These are phyloP conservation scores for Drosophila bocki DNA, from an alignment of 1,140 invertebrate species.

Conservation along the genomic window DNA sequence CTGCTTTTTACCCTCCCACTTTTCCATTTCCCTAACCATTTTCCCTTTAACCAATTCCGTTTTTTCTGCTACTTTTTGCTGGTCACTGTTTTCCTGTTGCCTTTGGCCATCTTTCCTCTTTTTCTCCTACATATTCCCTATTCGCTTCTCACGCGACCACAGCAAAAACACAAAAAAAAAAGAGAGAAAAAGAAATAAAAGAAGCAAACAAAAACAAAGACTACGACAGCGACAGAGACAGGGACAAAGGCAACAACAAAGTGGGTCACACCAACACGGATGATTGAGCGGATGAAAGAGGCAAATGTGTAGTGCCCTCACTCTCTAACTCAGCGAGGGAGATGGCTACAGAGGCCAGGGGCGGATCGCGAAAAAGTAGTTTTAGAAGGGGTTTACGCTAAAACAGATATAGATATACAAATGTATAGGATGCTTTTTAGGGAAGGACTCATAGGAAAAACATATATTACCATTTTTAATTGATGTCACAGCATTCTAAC, in stretches of 20 bases:
- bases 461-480: background rate
- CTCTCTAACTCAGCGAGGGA: background rate
- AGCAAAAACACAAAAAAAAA: constrained; percentile 18
- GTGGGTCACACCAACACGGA: constrained; percentile 69
- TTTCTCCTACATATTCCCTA: constrained; percentile 12
- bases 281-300: constrained; percentile 15
- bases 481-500: background rate
- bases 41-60: background rate
- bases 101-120: constrained; percentile 44
- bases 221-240: constrained; percentile 18
- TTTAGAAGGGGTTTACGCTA: background rate
- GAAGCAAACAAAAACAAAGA: constrained; percentile 26
- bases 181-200: background rate
- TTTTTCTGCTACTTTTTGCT: constrained; percentile 32
- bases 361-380: background rate
- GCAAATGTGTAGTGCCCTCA: constrained; percentile 3
- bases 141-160: constrained; percentile 51
- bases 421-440: fast-evolving
- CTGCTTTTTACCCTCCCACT: constrained; percentile 4
- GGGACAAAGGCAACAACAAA: constrained; percentile 44
- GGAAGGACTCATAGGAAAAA: background rate
- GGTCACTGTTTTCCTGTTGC: constrained; percentile 41
- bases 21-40: constrained; percentile 6
- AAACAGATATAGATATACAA: background rate
- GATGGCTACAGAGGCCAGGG: background rate